Percentiles rank a stretch among this genome's conserved stretches.
Conservation (phyloP, 2,113 vertebrate species). For the Meriones unguiculatus region DNA sequence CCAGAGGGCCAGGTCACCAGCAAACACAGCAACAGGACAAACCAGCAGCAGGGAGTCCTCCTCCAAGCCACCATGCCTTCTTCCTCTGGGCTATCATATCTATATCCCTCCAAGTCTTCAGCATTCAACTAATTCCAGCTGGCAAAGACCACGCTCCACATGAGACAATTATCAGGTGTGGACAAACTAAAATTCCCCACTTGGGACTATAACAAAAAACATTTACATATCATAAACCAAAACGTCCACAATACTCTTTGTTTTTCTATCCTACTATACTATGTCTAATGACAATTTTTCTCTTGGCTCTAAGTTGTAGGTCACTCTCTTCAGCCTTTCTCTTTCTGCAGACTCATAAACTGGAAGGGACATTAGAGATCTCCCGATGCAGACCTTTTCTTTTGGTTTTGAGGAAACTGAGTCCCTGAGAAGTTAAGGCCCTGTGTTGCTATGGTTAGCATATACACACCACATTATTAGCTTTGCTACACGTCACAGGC, state of each 20-base stretch:
- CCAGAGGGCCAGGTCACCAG: no score
- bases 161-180: no score
- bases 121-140: no score
- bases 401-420: slow-evolving; percentile 71
- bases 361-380: slow-evolving; percentile 69
- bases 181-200: no score
- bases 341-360: slow-evolving; percentile 72
- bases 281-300: neutral
- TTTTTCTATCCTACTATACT: neutral
- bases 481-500: slow-evolving; percentile 28
- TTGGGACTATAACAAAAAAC: no score
- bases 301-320: slow-evolving; percentile 9
- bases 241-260: neutral
- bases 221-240: no score
- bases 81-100: no score
- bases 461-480: neutral
- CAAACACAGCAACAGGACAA: no score
- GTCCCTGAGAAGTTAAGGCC: slow-evolving; percentile 64
- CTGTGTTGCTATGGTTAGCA: slow-evolving; percentile 54
- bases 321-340: slow-evolving; percentile 64
- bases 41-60: no score
- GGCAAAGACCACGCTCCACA: no score
- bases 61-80: no score
- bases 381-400: slow-evolving; percentile 66
- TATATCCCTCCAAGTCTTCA: no score